phyloP scores from a whole-genome alignment of 2,113 vertebrate genomes.

The Phylloscopus whistleri region DNA sequence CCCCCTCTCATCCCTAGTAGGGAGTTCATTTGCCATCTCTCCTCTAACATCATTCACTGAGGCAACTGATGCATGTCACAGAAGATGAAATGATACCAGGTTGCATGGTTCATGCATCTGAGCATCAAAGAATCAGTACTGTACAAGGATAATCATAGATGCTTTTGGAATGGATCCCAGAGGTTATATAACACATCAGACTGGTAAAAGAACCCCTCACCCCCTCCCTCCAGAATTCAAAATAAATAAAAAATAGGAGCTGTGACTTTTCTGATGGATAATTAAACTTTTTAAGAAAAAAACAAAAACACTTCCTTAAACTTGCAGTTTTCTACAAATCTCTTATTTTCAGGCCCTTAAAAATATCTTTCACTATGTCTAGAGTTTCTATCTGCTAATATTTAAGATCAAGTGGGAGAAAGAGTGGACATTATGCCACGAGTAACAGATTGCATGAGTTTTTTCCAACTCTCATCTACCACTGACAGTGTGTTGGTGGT shows the following conservation, averaged over 20 bases:
- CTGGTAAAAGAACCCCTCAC: accelerated
- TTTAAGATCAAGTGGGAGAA: not conserved
- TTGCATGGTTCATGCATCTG: not conserved
- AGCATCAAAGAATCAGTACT: not conserved
- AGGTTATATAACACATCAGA: not conserved
- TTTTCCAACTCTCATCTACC: conserved; percentile 14
- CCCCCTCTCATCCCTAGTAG: accelerated
- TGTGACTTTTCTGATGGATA: not conserved
- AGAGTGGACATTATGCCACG: not conserved
- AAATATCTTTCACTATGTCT: not conserved
- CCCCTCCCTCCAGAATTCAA: accelerated
- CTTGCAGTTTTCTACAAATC: not conserved
- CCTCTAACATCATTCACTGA: not conserved
- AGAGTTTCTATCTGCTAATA: not conserved
- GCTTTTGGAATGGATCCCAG: not conserved
- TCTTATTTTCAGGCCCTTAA: not conserved
- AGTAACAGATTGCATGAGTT: conserved; percentile 17
- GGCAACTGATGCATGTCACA: not conserved
- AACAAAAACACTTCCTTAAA: accelerated
- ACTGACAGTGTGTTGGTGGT: conserved; percentile 25
- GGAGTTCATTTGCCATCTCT: not conserved
- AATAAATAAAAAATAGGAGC: not conserved
- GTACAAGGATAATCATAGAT: not conserved
- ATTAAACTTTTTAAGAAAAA: not conserved
- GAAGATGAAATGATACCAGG: not conserved